Conservation (phyloP, 2,113 vertebrate genomes). For the Gymnobelideus leadbeateri region DNA sequence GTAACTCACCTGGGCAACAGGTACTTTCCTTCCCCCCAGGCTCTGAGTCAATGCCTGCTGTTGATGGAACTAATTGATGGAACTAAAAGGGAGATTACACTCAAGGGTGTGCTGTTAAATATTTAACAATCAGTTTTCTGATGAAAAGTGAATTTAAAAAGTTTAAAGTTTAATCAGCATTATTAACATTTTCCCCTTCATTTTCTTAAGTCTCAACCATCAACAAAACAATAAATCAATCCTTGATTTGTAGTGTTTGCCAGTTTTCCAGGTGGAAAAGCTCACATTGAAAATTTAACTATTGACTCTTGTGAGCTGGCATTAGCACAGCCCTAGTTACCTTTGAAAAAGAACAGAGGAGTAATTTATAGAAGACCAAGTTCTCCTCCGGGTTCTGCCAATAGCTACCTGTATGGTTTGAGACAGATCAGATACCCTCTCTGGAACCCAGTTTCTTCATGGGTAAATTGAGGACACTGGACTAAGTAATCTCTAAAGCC, state of each 20-base stretch:
- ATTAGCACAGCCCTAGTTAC: neutral
- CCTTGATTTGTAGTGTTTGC: neutral
- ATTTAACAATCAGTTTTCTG: neutral
- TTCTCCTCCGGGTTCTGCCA: neutral
- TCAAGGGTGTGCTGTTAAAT: neutral
- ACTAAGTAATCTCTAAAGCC: neutral
- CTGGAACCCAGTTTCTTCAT: neutral
- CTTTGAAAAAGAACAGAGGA: neutral
- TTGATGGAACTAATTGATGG: neutral
- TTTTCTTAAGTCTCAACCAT: neutral
- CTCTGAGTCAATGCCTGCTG: neutral
- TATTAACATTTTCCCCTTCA: neutral
- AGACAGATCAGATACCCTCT: conserved; percentile 1
- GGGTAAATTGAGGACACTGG: neutral
- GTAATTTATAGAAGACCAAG: neutral
- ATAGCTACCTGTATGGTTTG: neutral
- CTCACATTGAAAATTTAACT: neutral
- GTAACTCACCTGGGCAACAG: neutral
- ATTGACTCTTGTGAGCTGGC: neutral
- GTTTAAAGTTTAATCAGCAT: neutral
- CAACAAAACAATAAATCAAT: neutral
- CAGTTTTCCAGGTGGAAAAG: neutral
- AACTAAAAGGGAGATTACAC: neutral
- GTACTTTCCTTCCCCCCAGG: neutral
- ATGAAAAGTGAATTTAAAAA: neutral